Evolutionary conservation across 2,888 invertebrate species (phyloP).

Genomic region (Cantharis rustica): DNA sequence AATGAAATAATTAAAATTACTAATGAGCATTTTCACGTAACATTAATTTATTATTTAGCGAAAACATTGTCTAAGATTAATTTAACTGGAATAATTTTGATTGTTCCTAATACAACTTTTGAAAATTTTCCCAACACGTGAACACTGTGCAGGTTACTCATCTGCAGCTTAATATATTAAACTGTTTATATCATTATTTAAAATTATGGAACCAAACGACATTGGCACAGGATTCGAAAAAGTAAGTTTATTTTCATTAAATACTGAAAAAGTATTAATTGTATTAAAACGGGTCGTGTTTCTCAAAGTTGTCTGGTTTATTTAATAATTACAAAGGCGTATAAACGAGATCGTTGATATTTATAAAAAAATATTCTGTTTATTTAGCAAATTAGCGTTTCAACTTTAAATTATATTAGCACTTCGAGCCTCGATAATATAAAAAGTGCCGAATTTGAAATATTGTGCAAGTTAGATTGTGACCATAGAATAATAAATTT

Average conservation of each 20-base stretch:
- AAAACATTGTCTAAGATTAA: neutral
- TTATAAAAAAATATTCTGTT: neutral
- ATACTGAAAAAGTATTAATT: neutral
- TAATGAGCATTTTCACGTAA: neutral
- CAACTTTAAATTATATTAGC: neutral
- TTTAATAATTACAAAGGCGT: neutral
- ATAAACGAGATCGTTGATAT: neutral
- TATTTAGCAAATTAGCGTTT: neutral
- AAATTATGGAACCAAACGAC: neutral
- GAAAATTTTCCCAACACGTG: neutral
- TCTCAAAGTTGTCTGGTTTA: neutral
- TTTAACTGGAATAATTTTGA: neutral
- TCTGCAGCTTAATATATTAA: neutral
- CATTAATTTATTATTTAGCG: neutral
- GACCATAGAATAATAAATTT: neutral
- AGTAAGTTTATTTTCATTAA: neutral
- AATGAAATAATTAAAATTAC: neutral
- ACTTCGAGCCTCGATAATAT: neutral
- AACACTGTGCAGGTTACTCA: neutral
- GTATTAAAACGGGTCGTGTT: neutral
- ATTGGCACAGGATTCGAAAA: neutral
- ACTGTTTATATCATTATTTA: neutral
- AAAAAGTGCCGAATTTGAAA: neutral
- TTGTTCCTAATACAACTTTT: neutral
- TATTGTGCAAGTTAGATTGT: neutral